Base-by-base conservation (phyloP, 2,797 vertebrate species). In the Rhincodon typus region DNA sequence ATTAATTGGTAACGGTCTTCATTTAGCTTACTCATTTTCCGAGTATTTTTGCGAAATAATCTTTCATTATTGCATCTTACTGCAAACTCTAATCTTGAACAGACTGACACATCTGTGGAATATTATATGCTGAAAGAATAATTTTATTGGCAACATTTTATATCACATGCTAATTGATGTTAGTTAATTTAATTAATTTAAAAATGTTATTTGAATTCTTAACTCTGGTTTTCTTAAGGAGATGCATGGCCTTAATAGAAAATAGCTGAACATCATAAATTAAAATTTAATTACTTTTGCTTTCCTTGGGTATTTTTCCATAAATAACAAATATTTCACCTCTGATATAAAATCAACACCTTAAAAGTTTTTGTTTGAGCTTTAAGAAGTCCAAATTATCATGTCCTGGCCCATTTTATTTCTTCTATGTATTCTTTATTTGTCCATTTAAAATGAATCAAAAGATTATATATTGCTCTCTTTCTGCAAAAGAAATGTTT, bases 1-100 rank as follows among this genome's bases (percentile, higher is more conserved):
- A 95, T 95, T 95, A 95, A 74, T 74, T 74, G 94, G 74, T 95
- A 95, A 46, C 70, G 34, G 94, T n/a, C 94, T 95, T 95, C 74
- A 95, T 77, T 95, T 95, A 74, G 94, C 69, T 95, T 50, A 34
- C 72, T 95, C 74, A 95, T 53, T 77, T 72, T 77, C 70, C 70
- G 13, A 95, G 94, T 77, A 53, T 46, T 94, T 94, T 50, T 94
- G 30, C 50, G 70, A 53, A 95, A 95, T 50, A 27, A 46, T 74
- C 74, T 74, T 95, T 8, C 70, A n/a, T 50, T 95, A 17, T 34
- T 15, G 3, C 70, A 74, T 94, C 30, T 69, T n/a, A 42, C 69
- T 70, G 67, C 67, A 72, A 94, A 72, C n/a, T 69, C 66, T 6
- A 10, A 38, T n/a, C n/a, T 34, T 95, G 94, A 95, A 53, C 53